Evolutionary conservation across 2,797 vertebrate species (phyloP), one percentile per base, ranked within the genome.

Genomic region (Propithecus deckenii): DNA sequence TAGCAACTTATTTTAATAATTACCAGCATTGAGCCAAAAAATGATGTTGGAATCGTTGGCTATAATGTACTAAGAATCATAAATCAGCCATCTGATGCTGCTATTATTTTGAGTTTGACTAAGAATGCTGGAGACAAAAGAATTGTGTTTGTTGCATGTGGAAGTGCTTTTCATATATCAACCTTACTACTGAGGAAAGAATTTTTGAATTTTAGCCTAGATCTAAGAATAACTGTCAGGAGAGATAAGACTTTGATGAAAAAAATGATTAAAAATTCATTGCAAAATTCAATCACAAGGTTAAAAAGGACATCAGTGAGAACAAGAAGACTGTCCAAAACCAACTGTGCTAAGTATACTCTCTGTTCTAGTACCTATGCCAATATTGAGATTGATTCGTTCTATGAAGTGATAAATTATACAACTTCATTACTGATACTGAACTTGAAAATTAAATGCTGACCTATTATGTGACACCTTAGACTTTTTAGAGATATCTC

Each of bases 1-100:
- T 22, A 48, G 11, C 57, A 48, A n/a, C 2, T 79, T 89, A 46
- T 38, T 92, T 95, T 75, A 88, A 57, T 89, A 86, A 72, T 48
- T 46, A 43, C 14, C 48, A 57, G 13, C 2, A n/a, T 38, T 17
- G 46, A 25, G 32, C 7, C 23, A n/a, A 65, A 50, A 63, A 85
- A 84, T 38, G 25, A 71, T 32, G 2, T 65, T 91, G n/a, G 32
- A 38, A n/a, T 61, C 10, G 14, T 8, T 57, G 23, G 67, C 17
- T 1, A 0, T 13, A 71, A 15, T 74, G 10, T 50, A 35, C 46
- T 86, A 41, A 80, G 57, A 86, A 81, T 48, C 5, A n/a, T 32
- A 46, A 75, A 46, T 52, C 12, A 28, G 18, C 10, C 32, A 20
- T 30, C 15, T 43, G 20, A 20, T 46, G 17, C 30, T 69, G 38